A percentile compares a stretch with the other conserved stretches of the same genome.
Evolutionary conservation across 2,888 invertebrate genomes (phyloP).

Genomic region (Apamea sordens): DNA sequence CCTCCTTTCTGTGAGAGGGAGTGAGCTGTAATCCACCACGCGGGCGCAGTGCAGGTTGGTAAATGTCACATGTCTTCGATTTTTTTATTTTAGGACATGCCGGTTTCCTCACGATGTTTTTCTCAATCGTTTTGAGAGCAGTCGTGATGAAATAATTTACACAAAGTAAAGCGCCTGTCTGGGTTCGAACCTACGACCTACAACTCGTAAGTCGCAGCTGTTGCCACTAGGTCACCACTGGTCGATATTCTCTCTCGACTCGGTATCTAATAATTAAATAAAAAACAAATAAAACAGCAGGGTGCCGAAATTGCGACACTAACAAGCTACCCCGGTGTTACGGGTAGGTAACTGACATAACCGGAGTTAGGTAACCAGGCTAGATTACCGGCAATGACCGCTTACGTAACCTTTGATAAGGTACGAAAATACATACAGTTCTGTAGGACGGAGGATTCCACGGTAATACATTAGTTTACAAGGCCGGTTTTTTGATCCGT

Average conservation of each 20-base stretch:
- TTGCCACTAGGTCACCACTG: neutral
- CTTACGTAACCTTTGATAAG: constrained; percentile 71
- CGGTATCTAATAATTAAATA: neutral
- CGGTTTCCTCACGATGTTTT: no score
- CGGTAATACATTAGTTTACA: neutral
- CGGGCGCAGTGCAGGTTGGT: no score
- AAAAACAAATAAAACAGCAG: neutral
- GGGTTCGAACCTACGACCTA: neutral
- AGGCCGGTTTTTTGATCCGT: no score
- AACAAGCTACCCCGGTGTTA: constrained; percentile 24
- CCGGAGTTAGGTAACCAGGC: constrained; percentile 57
- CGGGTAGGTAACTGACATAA: constrained; percentile 53
- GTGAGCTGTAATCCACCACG: no score
- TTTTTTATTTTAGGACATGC: neutral
- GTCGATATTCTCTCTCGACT: neutral
- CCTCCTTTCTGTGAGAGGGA: no score
- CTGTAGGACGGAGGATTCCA: constrained; percentile 17
- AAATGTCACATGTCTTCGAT: neutral
- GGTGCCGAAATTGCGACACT: neutral
- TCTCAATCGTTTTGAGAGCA: no score
- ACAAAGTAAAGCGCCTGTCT: neutral
- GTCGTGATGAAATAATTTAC: no score
- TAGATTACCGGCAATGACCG: constrained; percentile 62
- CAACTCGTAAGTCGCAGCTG: neutral
- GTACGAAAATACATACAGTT: constrained; percentile 63